Percentiles rank a stretch among this genome's conserved stretches.
These are phyloP conservation scores for Hestina assimilis DNA, from an alignment of 1,140 invertebrate genomes.

Conservation along the genomic window DNA sequence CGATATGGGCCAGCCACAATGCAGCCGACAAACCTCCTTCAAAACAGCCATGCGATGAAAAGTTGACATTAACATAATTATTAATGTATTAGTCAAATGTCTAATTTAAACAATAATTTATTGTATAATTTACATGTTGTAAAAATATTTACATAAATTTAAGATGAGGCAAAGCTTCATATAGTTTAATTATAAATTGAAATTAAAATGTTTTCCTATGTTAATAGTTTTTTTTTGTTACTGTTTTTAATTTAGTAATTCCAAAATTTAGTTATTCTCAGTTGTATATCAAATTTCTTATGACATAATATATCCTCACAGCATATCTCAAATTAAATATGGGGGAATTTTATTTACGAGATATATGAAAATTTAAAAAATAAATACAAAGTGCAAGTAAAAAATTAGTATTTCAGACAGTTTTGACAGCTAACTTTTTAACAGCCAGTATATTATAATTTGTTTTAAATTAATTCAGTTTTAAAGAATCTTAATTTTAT, in stretches of 20 bases:
- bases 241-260: too few relatives aligned
- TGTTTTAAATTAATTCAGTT: not conserved
- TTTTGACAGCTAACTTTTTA: too few relatives aligned
- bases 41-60: slow-evolving; percentile 49
- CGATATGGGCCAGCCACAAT: slow-evolving; percentile 89
- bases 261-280: too few relatives aligned
- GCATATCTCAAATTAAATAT: too few relatives aligned
- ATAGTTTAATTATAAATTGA: slow-evolving; percentile 1
- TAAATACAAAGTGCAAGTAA: too few relatives aligned
- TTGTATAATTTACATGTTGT: slow-evolving; percentile 5
- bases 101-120: slow-evolving; percentile 29
- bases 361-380: too few relatives aligned
- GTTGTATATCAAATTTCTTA: too few relatives aligned
- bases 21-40: slow-evolving; percentile 58
- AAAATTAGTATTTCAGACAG: too few relatives aligned
- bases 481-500: not conserved
- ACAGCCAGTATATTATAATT: too few relatives aligned
- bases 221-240: not conserved
- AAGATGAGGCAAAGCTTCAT: slow-evolving; percentile 16
- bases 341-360: too few relatives aligned
- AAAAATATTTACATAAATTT: slow-evolving; percentile 29
- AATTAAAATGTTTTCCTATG: slow-evolving; percentile 10
- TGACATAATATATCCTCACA: too few relatives aligned
- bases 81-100: slow-evolving; percentile 33
- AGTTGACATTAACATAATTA: slow-evolving; percentile 46